A percentile compares a stretch with the other conserved stretches of the same genome.
Evolutionary conservation across 2,888 invertebrate species (phyloP).

Genomic region (Cordylochernes scorpioides): DNA sequence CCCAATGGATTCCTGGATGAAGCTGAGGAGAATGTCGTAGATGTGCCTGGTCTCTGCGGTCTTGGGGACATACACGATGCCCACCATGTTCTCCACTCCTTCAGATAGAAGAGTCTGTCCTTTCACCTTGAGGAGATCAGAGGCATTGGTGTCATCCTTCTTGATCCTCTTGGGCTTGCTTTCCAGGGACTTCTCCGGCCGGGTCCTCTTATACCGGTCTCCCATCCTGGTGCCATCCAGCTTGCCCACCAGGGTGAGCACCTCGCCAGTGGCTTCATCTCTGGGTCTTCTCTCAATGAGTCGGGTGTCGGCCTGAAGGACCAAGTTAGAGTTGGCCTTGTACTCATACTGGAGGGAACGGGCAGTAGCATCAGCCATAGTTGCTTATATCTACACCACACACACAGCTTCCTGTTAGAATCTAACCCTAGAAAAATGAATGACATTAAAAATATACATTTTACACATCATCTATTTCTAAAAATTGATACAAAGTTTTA

Average conservation of each 20-base stretch:
- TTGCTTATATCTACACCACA: too few relatives aligned
- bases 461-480: too few relatives aligned
- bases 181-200: conserved; percentile 61
- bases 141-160: conserved; percentile 18
- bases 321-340: conserved; percentile 98
- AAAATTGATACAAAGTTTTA: too few relatives aligned
- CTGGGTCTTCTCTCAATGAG: conserved; percentile 81
- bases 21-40: conserved; percentile 77
- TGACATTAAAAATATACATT: too few relatives aligned
- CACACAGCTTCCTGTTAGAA: too few relatives aligned
- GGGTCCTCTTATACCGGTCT: conserved; percentile 67
- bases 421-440: too few relatives aligned
- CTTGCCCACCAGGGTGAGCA: conserved; percentile 75
- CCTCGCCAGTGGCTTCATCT: conserved; percentile 98
- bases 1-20: conserved; percentile 86
- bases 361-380: conserved; percentile 98
- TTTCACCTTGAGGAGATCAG: conserved; percentile 68
- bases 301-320: conserved; percentile 92
- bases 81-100: conserved; percentile 70
- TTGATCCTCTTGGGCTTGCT: conserved; percentile 18
- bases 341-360: conserved; percentile 94
- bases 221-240: conserved; percentile 73
- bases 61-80: conserved; percentile 78
- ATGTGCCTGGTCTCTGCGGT: conserved; percentile 93
- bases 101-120: conserved; percentile 48